Evolutionary conservation across 2,888 invertebrate genomes (phyloP).

Genomic region (Drosophila meridiana): DNA sequence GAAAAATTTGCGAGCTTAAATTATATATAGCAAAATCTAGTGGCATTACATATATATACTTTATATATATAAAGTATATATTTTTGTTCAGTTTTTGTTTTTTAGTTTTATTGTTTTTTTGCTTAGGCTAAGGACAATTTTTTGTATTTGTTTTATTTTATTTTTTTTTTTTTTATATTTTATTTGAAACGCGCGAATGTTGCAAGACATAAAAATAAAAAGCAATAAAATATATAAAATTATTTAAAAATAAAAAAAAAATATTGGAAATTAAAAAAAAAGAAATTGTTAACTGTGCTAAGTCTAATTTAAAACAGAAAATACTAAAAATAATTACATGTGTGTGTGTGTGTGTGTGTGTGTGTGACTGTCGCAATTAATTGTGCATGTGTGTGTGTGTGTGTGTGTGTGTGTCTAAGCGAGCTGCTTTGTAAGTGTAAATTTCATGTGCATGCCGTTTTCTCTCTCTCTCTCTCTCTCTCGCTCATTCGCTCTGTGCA

Average conservation of each 20-base stretch:
- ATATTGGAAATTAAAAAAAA: neutral
- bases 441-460: neutral
- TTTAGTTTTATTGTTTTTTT: neutral
- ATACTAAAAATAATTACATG: slow-evolving; percentile 10
- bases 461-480: neutral
- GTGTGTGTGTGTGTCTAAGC: slow-evolving; percentile 1
- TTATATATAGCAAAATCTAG: neutral
- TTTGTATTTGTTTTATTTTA: neutral
- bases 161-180: slow-evolving; percentile 5
- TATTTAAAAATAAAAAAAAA: neutral
- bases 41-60: neutral
- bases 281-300: neutral
- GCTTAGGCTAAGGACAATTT: slow-evolving; percentile 34
- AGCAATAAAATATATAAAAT: neutral
- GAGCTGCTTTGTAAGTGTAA: slow-evolving; percentile 1
- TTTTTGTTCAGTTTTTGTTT: neutral
- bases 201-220: slow-evolving; percentile 30
- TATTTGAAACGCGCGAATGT: slow-evolving; percentile 46
- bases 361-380: neutral
- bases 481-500: neutral
- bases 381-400: neutral
- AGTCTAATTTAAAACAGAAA: slow-evolving; percentile 19
- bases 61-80: neutral
- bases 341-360: neutral
- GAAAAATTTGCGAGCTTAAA: neutral